Conservation (phyloP, 1,140 invertebrate species). For the Aphelinus atriplicis region DNA sequence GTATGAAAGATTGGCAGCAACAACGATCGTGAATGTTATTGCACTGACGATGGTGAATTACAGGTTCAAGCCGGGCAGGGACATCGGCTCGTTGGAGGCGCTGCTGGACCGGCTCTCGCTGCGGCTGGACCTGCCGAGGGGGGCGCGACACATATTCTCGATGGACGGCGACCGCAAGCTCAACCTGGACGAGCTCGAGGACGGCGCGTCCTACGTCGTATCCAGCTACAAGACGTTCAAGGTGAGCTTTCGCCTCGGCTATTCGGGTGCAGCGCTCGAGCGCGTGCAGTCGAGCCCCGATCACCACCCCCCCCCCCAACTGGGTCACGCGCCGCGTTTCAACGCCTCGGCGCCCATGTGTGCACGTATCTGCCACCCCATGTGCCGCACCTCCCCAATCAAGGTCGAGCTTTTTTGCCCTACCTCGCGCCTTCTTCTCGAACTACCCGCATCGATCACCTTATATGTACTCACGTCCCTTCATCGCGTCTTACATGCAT, state of each 20-base stretch:
- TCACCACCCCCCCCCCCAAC: not conserved
- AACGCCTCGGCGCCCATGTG: no score
- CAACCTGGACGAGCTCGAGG: constrained; percentile 86
- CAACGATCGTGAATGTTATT: no score
- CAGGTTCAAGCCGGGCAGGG: constrained; percentile 84
- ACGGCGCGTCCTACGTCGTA: constrained; percentile 90
- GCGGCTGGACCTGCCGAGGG: constrained; percentile 82
- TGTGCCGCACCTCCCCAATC: no score
- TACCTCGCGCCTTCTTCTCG: no score
- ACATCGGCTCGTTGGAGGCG: constrained; percentile 87
- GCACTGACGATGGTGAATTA: not conserved
- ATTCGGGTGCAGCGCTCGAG: not conserved
- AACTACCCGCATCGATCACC: no score
- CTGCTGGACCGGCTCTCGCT: constrained; percentile 85
- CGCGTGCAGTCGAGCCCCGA: not conserved
- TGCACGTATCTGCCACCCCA: no score
- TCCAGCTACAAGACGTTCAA: constrained; percentile 93
- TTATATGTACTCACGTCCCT: no score
- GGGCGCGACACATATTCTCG: constrained; percentile 89
- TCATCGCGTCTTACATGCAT: no score
- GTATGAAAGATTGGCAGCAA: no score
- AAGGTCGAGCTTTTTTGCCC: no score
- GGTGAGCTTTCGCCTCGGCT: constrained; percentile 67
- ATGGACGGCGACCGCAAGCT: constrained; percentile 88
- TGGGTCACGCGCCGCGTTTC: not conserved